These are phyloP conservation scores for Nasonia vitripennis DNA, from an alignment of 1,140 invertebrate species.

Conservation along the genomic window DNA sequence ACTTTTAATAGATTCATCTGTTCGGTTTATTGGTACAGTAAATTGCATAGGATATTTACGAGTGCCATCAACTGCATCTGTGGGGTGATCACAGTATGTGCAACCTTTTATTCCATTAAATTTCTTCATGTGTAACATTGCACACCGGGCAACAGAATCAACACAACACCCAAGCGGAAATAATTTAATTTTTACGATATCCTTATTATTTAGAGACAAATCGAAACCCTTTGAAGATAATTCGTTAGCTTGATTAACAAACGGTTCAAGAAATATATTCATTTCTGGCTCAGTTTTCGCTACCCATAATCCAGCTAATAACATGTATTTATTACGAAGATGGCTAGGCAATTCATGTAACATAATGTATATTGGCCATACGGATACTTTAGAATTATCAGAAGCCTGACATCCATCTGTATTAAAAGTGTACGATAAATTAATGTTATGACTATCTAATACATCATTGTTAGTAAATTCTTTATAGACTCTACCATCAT, in stretches of 20 bases:
- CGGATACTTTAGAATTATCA: slow-evolving; percentile 7
- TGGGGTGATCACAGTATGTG: slow-evolving; percentile 52
- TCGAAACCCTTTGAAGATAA: slow-evolving; percentile 6
- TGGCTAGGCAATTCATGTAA: slow-evolving; percentile 43
- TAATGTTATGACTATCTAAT: slow-evolving; percentile 17
- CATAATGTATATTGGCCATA: slow-evolving; percentile 51
- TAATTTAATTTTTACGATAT: not conserved
- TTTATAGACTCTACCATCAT: slow-evolving; percentile 44
- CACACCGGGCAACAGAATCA: slow-evolving; percentile 42
- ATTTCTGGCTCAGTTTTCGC: not conserved
- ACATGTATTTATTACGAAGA: slow-evolving; percentile 17
- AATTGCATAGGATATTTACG: slow-evolving; percentile 33
- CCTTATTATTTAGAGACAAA: not conserved
- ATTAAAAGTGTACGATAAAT: slow-evolving; percentile 43
- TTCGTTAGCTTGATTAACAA: not conserved
- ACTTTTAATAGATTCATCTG: slow-evolving; percentile 42
- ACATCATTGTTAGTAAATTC: not conserved
- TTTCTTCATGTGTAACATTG: slow-evolving; percentile 52
- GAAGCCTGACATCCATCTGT: slow-evolving; percentile 45
- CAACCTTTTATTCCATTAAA: slow-evolving; percentile 53
- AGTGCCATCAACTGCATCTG: slow-evolving; percentile 28
- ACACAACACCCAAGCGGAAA: slow-evolving; percentile 42
- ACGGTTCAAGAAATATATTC: not conserved
- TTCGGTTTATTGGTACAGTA: slow-evolving; percentile 20
- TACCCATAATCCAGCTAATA: slow-evolving; percentile 1